phyloP scores from a whole-genome alignment of 2,797 vertebrate genomes.

The Gymnothorax reevesii region DNA sequence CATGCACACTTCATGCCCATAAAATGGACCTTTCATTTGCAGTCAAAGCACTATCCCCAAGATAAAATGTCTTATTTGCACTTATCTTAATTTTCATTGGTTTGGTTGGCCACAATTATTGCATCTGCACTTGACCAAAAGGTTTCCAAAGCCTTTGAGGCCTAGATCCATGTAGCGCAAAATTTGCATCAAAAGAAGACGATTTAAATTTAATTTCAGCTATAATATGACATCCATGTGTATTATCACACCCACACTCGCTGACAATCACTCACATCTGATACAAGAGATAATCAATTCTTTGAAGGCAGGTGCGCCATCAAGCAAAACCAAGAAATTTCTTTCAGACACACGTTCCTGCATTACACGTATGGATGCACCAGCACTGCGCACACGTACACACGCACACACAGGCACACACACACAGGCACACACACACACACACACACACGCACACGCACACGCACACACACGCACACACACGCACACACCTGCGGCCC shows the following conservation, averaged over 20 bases:
- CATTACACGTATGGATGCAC: not conserved
- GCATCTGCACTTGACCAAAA: not conserved
- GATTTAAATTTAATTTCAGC: not conserved
- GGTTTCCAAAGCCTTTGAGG: not conserved
- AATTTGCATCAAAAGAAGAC: not conserved
- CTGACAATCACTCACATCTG: not conserved
- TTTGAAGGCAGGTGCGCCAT: not conserved
- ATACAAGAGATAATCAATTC: not conserved
- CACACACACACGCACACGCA: slow-evolving; percentile 16
- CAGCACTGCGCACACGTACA: not conserved
- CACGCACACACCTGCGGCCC: slow-evolving; percentile 69
- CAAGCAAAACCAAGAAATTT: not conserved
- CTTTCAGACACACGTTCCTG: not conserved
- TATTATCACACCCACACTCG: not conserved
- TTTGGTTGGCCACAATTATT: slow-evolving; percentile 46
- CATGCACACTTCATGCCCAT: slow-evolving; percentile 22
- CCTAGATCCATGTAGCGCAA: not conserved
- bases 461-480: slow-evolving; percentile 19
- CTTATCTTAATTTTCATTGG: slow-evolving; percentile 48
- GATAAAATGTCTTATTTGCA: not conserved
- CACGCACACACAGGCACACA: too few species aligned
- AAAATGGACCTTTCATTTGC: slow-evolving; percentile 15
- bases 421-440: not conserved
- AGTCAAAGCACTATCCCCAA: slow-evolving; percentile 12
- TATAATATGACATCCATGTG: not conserved